A percentile compares a stretch with the other conserved stretches of the same genome.
phyloP scores from a whole-genome alignment of 2,797 vertebrate species.

The Perodicticus potto region DNA sequence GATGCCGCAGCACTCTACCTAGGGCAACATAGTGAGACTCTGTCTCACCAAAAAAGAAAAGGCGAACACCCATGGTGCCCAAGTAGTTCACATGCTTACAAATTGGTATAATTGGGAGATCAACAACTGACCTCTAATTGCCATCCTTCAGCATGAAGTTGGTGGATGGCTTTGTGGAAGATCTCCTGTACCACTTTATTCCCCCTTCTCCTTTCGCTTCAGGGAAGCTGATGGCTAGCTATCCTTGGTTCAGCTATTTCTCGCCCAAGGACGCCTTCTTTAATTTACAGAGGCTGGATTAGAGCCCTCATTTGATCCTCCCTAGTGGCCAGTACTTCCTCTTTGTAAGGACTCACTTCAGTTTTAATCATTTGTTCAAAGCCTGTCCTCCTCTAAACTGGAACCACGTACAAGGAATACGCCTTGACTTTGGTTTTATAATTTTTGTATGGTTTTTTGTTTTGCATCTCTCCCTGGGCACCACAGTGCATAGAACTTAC shows the following conservation, averaged over 20 bases:
- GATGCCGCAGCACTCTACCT: too few species aligned
- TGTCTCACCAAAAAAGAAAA: neutral
- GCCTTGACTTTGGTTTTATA: neutral
- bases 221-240: neutral
- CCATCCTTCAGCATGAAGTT: neutral
- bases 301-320: neutral
- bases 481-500: too few species aligned
- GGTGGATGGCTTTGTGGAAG: neutral
- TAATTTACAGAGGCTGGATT: neutral
- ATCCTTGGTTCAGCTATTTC: neutral
- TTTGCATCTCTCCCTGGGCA: accelerated
- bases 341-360: neutral
- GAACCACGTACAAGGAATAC: accelerated
- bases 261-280: neutral
- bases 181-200: neutral
- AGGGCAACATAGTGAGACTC: too few species aligned
- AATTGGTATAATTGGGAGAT: neutral
- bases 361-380: neutral
- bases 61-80: neutral
- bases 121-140: neutral
- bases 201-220: neutral
- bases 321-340: neutral
- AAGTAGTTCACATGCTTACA: neutral
- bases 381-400: neutral
- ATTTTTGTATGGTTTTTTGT: neutral